Conservation (phyloP, 2,113 vertebrate genomes). For the Coryphaenoides rupestris region DNA sequence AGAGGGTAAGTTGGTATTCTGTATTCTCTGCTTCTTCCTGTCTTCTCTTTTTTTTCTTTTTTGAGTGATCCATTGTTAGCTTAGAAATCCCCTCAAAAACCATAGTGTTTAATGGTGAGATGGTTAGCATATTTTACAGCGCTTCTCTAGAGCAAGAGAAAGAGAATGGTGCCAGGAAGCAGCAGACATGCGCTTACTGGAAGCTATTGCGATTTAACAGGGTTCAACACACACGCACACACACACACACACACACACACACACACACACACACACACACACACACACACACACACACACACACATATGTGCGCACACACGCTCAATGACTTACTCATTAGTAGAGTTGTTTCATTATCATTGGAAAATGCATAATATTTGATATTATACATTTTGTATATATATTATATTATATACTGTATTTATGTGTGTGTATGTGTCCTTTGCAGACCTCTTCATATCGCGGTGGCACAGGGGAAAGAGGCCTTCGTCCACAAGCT, state of each 20-base stretch:
- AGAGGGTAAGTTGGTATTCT: constrained; percentile 11
- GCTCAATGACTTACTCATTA: neutral
- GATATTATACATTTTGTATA: neutral
- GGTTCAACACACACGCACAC: neutral
- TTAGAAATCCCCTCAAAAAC: constrained; percentile 42
- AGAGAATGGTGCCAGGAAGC: constrained; percentile 64
- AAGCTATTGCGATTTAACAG: constrained; percentile 50
- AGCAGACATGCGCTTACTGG: constrained; percentile 71
- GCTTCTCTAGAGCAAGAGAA: neutral
- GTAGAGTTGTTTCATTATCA: neutral
- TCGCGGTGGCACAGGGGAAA: constrained; percentile 82
- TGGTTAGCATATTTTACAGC: no score
- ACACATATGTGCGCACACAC: neutral
- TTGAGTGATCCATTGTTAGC: constrained; percentile 27
- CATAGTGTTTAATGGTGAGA: constrained; percentile 12
- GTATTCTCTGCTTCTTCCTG: constrained; percentile 33
- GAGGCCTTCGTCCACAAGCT: constrained; percentile 55
- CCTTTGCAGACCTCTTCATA: constrained; percentile 82
- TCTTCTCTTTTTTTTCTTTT: constrained; percentile 5
- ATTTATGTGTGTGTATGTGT: constrained; percentile 13
- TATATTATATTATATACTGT: constrained; percentile 24
- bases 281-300: constrained; percentile 28
- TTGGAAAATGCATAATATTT: neutral
- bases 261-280: constrained; percentile 1
- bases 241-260: neutral